Conservation (phyloP, 2,888 invertebrate species). For the Phytoseiulus persimilis region DNA sequence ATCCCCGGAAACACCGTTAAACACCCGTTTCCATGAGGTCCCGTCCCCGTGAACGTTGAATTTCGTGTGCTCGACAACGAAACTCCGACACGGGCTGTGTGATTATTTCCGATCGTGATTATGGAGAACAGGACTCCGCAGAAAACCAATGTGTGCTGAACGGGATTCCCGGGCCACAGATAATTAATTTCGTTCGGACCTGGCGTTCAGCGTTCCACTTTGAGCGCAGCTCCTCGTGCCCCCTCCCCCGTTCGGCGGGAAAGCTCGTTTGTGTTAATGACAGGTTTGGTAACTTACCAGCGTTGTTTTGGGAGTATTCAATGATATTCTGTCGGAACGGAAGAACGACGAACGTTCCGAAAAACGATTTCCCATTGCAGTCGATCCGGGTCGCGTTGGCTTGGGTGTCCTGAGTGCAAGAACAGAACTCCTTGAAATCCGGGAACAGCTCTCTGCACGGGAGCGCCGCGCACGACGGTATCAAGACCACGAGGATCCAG, state of each 20-base stretch:
- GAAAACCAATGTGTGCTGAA: background rate
- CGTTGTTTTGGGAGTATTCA: conserved; percentile 67
- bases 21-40: too few species aligned
- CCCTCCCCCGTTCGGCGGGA: background rate
- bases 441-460: conserved; percentile 40
- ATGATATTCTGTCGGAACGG: conserved; percentile 72
- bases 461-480: background rate
- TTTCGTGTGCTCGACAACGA: too few species aligned
- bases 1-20: too few species aligned
- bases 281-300: conserved; percentile 54
- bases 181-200: background rate
- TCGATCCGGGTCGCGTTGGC: conserved; percentile 61
- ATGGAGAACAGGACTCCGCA: background rate
- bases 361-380: conserved; percentile 73
- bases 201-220: background rate
- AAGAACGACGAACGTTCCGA: conserved; percentile 65
- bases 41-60: too few species aligned
- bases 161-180: background rate
- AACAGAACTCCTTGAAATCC: conserved; percentile 60
- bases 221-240: background rate
- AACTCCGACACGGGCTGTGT: background rate
- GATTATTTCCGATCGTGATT: background rate
- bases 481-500: background rate
- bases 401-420: conserved; percentile 50
- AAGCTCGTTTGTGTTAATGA: background rate